Conservation (phyloP, 2,113 vertebrate species). For the Athene cunicularia region DNA sequence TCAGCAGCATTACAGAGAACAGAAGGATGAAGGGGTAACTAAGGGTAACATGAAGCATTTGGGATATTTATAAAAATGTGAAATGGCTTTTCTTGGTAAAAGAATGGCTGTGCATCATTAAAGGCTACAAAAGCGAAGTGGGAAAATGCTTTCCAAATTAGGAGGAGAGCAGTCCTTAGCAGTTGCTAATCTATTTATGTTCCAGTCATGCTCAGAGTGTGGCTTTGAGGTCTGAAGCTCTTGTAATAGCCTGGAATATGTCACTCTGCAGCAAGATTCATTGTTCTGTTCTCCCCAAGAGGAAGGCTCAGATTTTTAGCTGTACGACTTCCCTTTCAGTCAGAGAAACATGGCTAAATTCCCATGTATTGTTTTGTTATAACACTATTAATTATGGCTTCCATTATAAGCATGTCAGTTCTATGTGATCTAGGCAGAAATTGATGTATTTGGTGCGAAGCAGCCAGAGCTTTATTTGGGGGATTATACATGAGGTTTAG, state of each 20-base stretch:
- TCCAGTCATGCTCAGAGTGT: constrained; percentile 20
- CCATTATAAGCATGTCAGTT: background rate
- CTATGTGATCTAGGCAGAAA: background rate
- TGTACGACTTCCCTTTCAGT: constrained; percentile 12
- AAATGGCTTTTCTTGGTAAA: constrained; percentile 6
- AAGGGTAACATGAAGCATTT: background rate
- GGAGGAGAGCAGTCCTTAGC: constrained; percentile 26
- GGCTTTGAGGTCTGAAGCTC: constrained; percentile 35
- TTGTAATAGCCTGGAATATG: constrained; percentile 51
- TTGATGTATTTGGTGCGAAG: background rate
- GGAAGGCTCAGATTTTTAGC: background rate
- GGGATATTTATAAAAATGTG: constrained; percentile 1
- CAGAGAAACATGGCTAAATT: background rate
- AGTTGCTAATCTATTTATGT: constrained; percentile 43
- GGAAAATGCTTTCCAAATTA: background rate
- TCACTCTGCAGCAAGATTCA: background rate
- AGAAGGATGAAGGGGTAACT: background rate
- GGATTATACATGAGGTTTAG: background rate
- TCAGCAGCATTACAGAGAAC: background rate
- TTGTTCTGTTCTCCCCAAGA: constrained; percentile 15
- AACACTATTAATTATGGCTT: constrained; percentile 12
- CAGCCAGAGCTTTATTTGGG: background rate
- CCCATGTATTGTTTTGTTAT: constrained; percentile 8
- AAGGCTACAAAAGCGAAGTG: background rate
- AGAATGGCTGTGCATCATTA: constrained; percentile 4